Evolutionary conservation across 2,113 vertebrate species (phyloP).

Genomic region (Geococcyx californianus): DNA sequence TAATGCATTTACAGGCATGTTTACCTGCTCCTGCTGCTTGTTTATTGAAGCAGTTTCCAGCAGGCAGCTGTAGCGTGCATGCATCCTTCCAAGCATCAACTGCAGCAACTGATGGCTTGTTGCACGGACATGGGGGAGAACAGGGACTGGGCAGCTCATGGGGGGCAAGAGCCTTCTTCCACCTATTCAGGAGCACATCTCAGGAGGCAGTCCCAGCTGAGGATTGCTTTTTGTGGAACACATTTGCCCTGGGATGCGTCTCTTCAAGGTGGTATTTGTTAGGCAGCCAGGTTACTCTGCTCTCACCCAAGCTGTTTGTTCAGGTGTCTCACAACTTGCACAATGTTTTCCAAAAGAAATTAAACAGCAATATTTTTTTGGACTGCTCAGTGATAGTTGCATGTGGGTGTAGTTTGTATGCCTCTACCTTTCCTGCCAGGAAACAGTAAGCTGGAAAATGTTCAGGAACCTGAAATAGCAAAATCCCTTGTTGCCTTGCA

Average conservation of each 20-base stretch:
- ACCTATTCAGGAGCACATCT: not conserved
- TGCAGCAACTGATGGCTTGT: rapidly evolving
- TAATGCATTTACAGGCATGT: not conserved
- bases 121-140: rapidly evolving
- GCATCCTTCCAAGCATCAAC: not conserved
- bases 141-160: rapidly evolving
- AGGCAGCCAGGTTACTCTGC: not conserved
- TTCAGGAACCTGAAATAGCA: not conserved
- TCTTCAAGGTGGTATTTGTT: not conserved
- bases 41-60: not conserved
- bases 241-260: not conserved
- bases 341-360: not conserved
- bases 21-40: not conserved
- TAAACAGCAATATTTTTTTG: not conserved
- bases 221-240: not conserved
- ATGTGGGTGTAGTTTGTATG: not conserved
- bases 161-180: not conserved
- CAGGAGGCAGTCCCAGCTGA: not conserved
- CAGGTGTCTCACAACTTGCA: not conserved
- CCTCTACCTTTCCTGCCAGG: not conserved
- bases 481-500: not conserved
- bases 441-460: not conserved
- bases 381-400: rapidly evolving
- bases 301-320: not conserved
- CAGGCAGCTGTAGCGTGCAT: not conserved